phyloP scores from a whole-genome alignment of 1,140 invertebrate species.

The Eurosta solidaginis region DNA sequence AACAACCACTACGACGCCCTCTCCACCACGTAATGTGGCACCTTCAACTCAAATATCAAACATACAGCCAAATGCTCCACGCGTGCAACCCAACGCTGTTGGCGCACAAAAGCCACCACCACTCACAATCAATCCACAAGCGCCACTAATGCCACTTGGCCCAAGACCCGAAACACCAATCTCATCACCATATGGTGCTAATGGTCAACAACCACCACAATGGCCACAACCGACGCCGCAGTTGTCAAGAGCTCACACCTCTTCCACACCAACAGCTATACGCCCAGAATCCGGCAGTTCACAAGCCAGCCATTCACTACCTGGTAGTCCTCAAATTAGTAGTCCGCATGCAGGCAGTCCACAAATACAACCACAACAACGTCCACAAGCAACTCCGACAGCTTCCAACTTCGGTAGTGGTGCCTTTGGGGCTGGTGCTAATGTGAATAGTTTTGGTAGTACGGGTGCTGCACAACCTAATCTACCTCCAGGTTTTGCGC shows the following conservation, averaged over 20 bases:
- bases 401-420: neutral
- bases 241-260: slow-evolving; percentile 38
- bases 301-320: neutral
- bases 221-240: slow-evolving; percentile 45
- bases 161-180: slow-evolving; percentile 51
- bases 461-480: slow-evolving; percentile 31
- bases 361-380: neutral
- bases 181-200: slow-evolving; percentile 44
- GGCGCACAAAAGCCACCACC: slow-evolving; percentile 41
- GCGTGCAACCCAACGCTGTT: neutral
- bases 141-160: slow-evolving; percentile 50
- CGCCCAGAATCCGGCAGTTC: neutral
- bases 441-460: slow-evolving; percentile 9
- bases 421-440: neutral
- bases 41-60: neutral
- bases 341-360: too few relatives aligned
- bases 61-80: neutral
- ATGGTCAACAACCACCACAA: slow-evolving; percentile 38
- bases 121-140: slow-evolving; percentile 48
- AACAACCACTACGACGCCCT: slow-evolving; percentile 35
- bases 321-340: too few relatives aligned
- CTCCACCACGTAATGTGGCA: slow-evolving; percentile 23
- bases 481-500: slow-evolving; percentile 50
- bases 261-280: slow-evolving; percentile 3
- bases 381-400: neutral